Conservation (phyloP, 2,113 vertebrate species). For the Chaetops frenatus region DNA sequence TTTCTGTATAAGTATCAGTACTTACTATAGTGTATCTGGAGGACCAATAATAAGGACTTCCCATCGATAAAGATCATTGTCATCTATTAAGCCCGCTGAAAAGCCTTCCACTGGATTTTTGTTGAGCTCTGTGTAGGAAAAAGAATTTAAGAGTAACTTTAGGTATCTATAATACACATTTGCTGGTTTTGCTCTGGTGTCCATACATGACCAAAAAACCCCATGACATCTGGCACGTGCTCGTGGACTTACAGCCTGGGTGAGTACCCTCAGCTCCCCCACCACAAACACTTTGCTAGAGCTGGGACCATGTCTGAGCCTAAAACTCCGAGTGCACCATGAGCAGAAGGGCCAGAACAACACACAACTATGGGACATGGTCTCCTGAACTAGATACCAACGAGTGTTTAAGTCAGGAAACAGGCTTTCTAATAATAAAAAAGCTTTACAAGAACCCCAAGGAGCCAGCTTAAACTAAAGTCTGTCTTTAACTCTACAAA, state of each 20-base stretch:
- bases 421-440: neutral
- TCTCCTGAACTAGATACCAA: neutral
- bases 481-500: neutral
- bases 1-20: conserved; percentile 52
- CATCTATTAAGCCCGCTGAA: conserved; percentile 98
- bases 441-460: neutral
- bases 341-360: neutral
- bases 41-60: conserved; percentile 99
- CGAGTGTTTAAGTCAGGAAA: neutral
- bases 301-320: accelerated
- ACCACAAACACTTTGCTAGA: neutral
- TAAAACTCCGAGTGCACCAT: accelerated
- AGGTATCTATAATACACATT: neutral
- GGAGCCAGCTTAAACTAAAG: neutral
- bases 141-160: conserved; percentile 49
- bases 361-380: neutral
- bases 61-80: conserved; percentile 99
- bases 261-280: neutral
- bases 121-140: conserved; percentile 87
- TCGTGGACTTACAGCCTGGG: accelerated
- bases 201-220: neutral
- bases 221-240: accelerated
- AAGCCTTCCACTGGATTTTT: conserved; percentile 99
- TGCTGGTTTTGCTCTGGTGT: neutral
- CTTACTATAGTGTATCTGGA: conserved; percentile 98